Base-by-base conservation (phyloP, 2,113 vertebrate genomes). In the Rattus rattus region DNA sequence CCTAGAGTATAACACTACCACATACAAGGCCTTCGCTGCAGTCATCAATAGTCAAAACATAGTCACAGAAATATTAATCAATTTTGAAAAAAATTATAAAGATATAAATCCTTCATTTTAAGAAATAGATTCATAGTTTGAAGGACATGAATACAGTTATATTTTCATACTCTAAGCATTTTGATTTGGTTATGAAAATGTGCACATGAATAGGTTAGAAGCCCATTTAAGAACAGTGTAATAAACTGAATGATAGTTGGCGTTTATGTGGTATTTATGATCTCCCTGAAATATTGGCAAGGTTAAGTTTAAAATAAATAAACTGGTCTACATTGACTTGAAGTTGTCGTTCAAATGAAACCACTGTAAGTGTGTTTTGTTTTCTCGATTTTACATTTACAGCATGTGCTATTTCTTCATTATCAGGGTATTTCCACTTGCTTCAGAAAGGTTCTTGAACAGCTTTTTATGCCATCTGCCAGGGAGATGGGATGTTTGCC, bases 351-450 rank as follows among this genome's bases (percentile, higher is more conserved):
- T 94, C 43, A 80, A 84, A 91, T 94, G 16, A 97, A 94, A 88
- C 0, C 24, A 77, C 67, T 87, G 8, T 89, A 24, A 80, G n/a
- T 91, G 13, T 26, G 33, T 94, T 96, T 73, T 92, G 30, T 95
- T 33, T 93, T 73, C 88, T 95, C 95, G 65, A 90, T 81, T 96
- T 92, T 86, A 88, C 33, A 93, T 65, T 92, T 79, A 96, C 20
- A 84, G 63, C 90, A 91, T 93, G 43, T 95, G 72, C 61, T 97
- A 88, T 96, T 96, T 96, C 92, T 95, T 98, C 33, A 90, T 97
- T 97, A 95, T 97, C 79, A 95, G 59, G 84, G 16, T 90, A 93
- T 97, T 94, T 96, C 87, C 94, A 56, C 88, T 94, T 95, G 72
- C 67, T 83, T 93, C 96, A 28, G 93, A 97, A 97, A 89, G 69